Conservation (phyloP, 1,140 invertebrate species). For the Caligus rogercresseyi region DNA sequence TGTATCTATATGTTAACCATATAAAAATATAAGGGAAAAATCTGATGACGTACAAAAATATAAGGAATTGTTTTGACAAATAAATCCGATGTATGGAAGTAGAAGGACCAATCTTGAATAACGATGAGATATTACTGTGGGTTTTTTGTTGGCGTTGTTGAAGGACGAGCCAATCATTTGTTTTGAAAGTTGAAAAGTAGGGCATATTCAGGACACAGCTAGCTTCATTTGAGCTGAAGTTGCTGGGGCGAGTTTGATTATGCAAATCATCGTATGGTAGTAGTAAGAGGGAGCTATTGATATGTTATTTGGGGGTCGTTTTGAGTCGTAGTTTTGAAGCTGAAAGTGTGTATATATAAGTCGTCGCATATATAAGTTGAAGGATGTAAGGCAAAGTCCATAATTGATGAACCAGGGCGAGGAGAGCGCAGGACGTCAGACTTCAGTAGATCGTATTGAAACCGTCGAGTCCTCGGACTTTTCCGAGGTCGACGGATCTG, state of each 20-base stretch:
- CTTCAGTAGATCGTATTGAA: background rate
- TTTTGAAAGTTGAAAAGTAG: too few relatives aligned
- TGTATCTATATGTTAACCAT: too few relatives aligned
- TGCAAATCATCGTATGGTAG: background rate
- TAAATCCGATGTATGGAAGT: too few relatives aligned
- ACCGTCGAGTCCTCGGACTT: background rate
- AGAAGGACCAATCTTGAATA: too few relatives aligned
- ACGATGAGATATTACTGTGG: too few relatives aligned
- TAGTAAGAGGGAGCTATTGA: background rate
- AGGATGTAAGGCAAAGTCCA: background rate
- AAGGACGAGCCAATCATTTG: too few relatives aligned
- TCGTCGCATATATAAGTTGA: background rate
- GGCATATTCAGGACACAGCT: too few relatives aligned
- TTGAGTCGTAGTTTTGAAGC: background rate
- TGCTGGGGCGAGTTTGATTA: background rate
- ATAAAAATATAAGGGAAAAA: too few relatives aligned
- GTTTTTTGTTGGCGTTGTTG: too few relatives aligned
- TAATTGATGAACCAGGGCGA: background rate
- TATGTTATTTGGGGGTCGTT: background rate
- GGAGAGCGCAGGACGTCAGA: background rate
- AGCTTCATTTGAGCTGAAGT: too few relatives aligned
- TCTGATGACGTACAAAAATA: too few relatives aligned
- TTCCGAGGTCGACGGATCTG: background rate
- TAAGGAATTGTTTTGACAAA: too few relatives aligned
- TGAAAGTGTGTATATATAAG: background rate